phyloP scores from a whole-genome alignment of 1,140 invertebrate genomes.

The Globodera ellingtonae region DNA sequence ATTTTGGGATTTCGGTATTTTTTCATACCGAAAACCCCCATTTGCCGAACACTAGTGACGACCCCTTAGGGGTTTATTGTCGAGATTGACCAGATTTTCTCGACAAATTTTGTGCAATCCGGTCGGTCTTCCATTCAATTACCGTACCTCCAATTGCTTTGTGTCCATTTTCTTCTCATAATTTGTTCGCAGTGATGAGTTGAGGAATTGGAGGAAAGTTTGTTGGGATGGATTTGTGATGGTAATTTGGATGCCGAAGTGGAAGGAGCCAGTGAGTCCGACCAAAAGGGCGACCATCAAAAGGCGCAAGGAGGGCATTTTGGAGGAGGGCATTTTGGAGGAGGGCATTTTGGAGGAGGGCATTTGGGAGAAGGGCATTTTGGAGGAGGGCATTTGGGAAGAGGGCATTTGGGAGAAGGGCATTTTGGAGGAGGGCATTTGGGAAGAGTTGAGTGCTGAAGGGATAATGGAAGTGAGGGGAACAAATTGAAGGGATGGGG shows the following conservation, averaged over 20 bases:
- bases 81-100: too few relatives aligned
- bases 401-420: too few relatives aligned
- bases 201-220: slow-evolving; percentile 54
- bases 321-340: neutral
- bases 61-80: neutral
- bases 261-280: slow-evolving; percentile 59
- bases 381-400: too few relatives aligned
- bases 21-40: too few relatives aligned
- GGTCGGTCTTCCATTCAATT: neutral
- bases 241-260: slow-evolving; percentile 59
- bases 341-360: neutral
- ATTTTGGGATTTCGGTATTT: too few relatives aligned
- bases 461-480: too few relatives aligned
- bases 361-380: too few relatives aligned
- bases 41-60: too few relatives aligned
- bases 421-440: too few relatives aligned
- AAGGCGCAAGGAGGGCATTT: slow-evolving; percentile 14
- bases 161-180: neutral
- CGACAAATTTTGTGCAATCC: neutral
- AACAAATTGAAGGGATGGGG: too few relatives aligned
- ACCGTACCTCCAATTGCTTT: neutral
- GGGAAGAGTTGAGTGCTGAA: too few relatives aligned
- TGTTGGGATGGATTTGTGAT: slow-evolving; percentile 57
- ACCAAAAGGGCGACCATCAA: slow-evolving; percentile 43
- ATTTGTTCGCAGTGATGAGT: slow-evolving; percentile 36